These are phyloP conservation scores for Acleris emargana DNA, from an alignment of 2,888 invertebrate species.

Conservation along the genomic window DNA sequence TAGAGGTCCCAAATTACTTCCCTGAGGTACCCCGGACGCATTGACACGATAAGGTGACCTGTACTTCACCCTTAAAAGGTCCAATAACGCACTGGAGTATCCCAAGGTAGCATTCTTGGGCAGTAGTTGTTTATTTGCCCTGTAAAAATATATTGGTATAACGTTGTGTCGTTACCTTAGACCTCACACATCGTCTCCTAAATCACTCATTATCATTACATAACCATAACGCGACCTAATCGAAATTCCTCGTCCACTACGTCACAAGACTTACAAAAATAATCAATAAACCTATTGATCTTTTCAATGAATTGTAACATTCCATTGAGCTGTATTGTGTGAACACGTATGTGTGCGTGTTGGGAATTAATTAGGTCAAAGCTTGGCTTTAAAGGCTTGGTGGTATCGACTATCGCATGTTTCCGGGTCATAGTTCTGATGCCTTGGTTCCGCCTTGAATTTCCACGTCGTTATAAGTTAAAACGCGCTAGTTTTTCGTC, in stretches of 20 bases:
- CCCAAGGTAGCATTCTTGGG: too few species aligned
- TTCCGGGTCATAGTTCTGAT: not conserved
- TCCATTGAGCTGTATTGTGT: conserved; percentile 48
- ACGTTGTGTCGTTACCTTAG: too few species aligned
- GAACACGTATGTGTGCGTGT: conserved; percentile 49
- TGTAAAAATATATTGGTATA: too few species aligned
- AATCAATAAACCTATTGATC: conserved; percentile 45
- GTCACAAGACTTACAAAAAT: conserved; percentile 53
- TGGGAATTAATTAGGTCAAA: conserved; percentile 67
- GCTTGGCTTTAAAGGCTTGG: conserved; percentile 38
- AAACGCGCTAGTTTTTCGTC: not conserved
- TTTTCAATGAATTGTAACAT: conserved; percentile 52
- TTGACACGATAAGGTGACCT: too few species aligned
- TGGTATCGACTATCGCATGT: conserved; percentile 3
- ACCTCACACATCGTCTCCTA: not conserved
- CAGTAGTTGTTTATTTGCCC: too few species aligned
- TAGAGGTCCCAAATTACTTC: too few species aligned
- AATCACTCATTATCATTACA: not conserved
- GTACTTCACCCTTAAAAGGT: too few species aligned
- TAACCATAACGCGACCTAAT: conserved; percentile 28
- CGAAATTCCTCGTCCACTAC: conserved; percentile 55
- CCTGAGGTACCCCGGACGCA: too few species aligned
- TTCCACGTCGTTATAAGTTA: conserved; percentile 5
- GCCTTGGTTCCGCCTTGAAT: not conserved
- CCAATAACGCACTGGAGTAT: too few species aligned